Evolutionary conservation across 1,140 invertebrate genomes (phyloP).

Genomic region (Lineus longissimus): DNA sequence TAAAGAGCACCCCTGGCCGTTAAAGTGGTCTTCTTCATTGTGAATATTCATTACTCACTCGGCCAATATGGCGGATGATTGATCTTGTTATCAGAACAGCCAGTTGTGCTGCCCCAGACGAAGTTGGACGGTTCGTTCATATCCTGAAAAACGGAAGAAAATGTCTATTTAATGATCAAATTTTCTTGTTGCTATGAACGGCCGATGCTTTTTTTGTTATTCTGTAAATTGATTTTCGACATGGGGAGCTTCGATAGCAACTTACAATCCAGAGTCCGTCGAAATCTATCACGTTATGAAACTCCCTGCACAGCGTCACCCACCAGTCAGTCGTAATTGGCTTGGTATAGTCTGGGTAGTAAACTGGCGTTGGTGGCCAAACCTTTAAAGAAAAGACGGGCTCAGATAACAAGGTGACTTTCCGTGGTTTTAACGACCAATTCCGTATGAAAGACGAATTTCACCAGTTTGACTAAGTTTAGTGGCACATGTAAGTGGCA

Average conservation of each 20-base stretch:
- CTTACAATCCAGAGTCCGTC: constrained; percentile 62
- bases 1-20: no score
- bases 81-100: constrained; percentile 59
- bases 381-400: constrained; percentile 26
- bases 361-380: constrained; percentile 44
- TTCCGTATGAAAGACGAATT: no score
- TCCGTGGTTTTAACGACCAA: no score
- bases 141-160: constrained; percentile 29
- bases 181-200: no score
- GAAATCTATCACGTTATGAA: constrained; percentile 56
- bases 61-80: constrained; percentile 52
- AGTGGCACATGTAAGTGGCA: no score
- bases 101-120: constrained; percentile 58
- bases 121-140: constrained; percentile 84
- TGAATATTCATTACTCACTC: constrained; percentile 54
- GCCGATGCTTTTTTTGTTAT: no score
- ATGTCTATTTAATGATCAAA: background rate
- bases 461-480: no score
- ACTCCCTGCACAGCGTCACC: constrained; percentile 42
- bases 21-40: no score
- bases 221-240: no score
- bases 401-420: no score
- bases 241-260: constrained; percentile 10
- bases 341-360: constrained; percentile 51
- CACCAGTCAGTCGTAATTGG: constrained; percentile 43